Percentiles rank a stretch among this genome's conserved stretches.
Evolutionary conservation across 1,140 invertebrate species (phyloP).

Genomic region (Dreissena polymorpha): DNA sequence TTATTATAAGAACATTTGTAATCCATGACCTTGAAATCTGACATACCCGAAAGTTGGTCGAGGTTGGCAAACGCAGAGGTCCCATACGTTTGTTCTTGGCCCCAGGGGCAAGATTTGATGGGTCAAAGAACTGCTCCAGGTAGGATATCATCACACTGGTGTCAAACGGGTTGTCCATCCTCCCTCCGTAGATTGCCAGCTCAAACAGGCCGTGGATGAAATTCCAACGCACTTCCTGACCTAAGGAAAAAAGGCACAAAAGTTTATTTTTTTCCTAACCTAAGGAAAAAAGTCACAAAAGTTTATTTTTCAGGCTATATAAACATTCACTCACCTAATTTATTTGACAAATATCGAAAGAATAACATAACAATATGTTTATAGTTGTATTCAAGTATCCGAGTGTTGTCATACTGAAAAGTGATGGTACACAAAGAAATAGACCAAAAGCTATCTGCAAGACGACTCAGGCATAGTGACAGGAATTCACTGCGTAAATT

Average conservation of each 20-base stretch:
- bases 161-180: conserved; percentile 92
- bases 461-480: no score
- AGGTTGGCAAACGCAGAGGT: conserved; percentile 75
- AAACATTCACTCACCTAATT: no score
- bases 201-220: conserved; percentile 90
- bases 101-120: conserved; percentile 80
- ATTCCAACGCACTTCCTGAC: conserved; percentile 85
- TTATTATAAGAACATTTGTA: no score
- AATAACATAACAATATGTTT: no score
- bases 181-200: conserved; percentile 92
- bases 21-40: no score
- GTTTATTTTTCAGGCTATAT: no score
- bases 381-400: no score
- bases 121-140: conserved; percentile 87
- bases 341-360: no score
- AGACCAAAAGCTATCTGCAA: no score
- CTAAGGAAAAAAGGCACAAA: conserved; percentile 43
- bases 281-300: conserved; percentile 22
- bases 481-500: no score
- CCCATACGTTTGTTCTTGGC: conserved; percentile 81
- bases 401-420: no score
- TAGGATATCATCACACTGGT: conserved; percentile 87
- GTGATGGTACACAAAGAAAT: no score
- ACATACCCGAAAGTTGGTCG: conserved; percentile 80
- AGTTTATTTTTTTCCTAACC: conserved; percentile 56